Base-by-base conservation (phyloP, 2,888 invertebrate species). In the Sipha maydis region DNA sequence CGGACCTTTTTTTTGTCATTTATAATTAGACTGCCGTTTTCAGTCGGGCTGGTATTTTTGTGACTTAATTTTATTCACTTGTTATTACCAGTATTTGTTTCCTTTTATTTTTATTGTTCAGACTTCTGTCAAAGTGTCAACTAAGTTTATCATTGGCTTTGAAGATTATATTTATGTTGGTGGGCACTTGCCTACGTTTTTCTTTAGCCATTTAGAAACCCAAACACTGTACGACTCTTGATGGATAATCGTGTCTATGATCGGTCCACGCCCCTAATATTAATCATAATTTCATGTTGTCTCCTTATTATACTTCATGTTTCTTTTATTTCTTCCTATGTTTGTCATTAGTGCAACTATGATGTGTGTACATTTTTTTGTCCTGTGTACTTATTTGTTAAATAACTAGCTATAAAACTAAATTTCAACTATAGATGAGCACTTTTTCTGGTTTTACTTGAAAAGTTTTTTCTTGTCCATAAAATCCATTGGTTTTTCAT, bases 191-290 rank as follows among this genome's bases (percentile, higher is more conserved):
- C 14, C 14, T 48, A 14, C 48, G 48, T 11, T 48, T 48, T 48
- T 48, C 48, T 48, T 11, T 48, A 48, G 14, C 14, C 1, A 48
- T 14, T 14, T 48, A 11, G 14, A 3, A 48, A 48, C 8, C 61
- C 3, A 7, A 61, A 25, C 25, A 25, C 61, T 61, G n/a, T n/a
- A n/a, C n/a, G 5, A 61, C 25, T 61, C 61, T 21, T 61, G 21
- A 25, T 61, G 25, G 61, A 61, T 61, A 61, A 11, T 48, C 48
- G 34, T 61, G 28, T 82, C 69, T 25, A 71, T 31, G 28, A 77
- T 73, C 1, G 54, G 83, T 56, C 83, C 83, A 83, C 83, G 83
- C 83, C 83, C 83, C 31, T 54, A 34, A 56, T 34, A 31, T 54
- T 54, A 78, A 28, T 0, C 34, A 61, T 25, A 7, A 28, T 31